Conservation (phyloP, 2,797 vertebrate genomes). For the Alosa sapidissima region DNA sequence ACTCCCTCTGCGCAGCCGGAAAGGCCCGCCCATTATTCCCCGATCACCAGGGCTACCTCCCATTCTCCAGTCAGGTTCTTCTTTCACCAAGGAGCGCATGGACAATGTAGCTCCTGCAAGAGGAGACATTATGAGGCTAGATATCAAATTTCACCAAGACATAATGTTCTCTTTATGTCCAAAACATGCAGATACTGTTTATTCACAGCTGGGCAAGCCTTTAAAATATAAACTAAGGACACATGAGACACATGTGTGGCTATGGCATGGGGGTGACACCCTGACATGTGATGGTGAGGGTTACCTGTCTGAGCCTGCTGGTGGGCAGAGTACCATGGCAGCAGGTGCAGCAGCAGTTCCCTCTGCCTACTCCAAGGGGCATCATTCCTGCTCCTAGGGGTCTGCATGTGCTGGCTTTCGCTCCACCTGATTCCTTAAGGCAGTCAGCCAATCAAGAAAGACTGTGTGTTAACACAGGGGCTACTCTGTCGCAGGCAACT, state of each 20-base stretch:
- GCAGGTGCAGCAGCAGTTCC: constrained; percentile 81
- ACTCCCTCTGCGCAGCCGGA: constrained; percentile 79
- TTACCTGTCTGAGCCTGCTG: constrained; percentile 79
- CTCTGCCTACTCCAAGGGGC: constrained; percentile 80
- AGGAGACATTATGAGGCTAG: background rate
- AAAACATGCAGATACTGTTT: background rate
- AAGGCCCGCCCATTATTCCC: constrained; percentile 67
- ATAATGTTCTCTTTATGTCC: background rate
- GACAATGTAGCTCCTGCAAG: constrained; percentile 76
- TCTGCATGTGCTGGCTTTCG: constrained; percentile 83
- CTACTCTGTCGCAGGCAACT: background rate
- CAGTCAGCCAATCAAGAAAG: constrained; percentile 73
- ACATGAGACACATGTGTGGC: background rate
- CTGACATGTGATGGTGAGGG: constrained; percentile 22
- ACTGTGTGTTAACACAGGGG: constrained; percentile 47
- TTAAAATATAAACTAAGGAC: background rate
- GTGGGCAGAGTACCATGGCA: constrained; percentile 80
- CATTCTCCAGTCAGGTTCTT: constrained; percentile 81
- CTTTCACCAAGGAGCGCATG: constrained; percentile 81
- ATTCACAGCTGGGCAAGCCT: background rate
- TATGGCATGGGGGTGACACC: constrained; percentile 4
- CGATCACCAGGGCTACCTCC: constrained; percentile 71
- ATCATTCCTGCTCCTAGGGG: constrained; percentile 73
- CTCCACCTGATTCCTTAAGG: constrained; percentile 79
- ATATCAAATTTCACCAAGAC: background rate